Evolutionary conservation across 2,888 invertebrate genomes (phyloP), one percentile per base, ranked within the genome.

Genomic region (Pherbina coryleti): DNA sequence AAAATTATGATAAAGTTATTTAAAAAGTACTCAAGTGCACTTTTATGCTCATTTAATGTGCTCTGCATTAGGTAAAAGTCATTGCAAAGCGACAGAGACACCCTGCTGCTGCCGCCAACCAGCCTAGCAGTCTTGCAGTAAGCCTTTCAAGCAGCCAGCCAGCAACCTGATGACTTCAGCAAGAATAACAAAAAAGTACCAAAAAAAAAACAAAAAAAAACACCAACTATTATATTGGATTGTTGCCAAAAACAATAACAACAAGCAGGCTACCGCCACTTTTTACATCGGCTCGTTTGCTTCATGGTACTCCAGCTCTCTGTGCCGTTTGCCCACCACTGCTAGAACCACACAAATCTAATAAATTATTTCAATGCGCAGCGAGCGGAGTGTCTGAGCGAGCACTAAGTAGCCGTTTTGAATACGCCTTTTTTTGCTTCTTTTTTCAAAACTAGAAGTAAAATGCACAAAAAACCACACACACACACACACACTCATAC

Each of bases 1-100:
- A 69, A 79, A 78, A 78, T 78, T 74, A 79, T 78, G 74, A 76
- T 73, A 53, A 79, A 74, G 74, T 79, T 77, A 78, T 78, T 79
- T 78, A 73, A 76, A 79, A 79, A 79, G 77, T 67, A 79, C 67
- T 79, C 75, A 66, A 78, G 78, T 79, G 76, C 78, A 51, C 76
- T 70, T 76, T 76, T 76, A 76, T 76, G 76, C 62, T 70, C 67
- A 75, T 75, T 75, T 75, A 75, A 75, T 75, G 76, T 57, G 28
- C 75, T 76, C 49, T 37, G 51, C 76, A 70, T 76, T 75, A 17
- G 64, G 37, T 44, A 53, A n/a, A 19, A 69, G n/a, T n/a, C 37
- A 28, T 66, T 37, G 19, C 28, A 25, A 34, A 31, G 31, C 31
- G 17, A 64, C 64, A 1, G 31, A 25, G 37, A 25, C 22, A 2